Conservation (phyloP, 2,113 vertebrate species). For the Synodontis membranacea region DNA sequence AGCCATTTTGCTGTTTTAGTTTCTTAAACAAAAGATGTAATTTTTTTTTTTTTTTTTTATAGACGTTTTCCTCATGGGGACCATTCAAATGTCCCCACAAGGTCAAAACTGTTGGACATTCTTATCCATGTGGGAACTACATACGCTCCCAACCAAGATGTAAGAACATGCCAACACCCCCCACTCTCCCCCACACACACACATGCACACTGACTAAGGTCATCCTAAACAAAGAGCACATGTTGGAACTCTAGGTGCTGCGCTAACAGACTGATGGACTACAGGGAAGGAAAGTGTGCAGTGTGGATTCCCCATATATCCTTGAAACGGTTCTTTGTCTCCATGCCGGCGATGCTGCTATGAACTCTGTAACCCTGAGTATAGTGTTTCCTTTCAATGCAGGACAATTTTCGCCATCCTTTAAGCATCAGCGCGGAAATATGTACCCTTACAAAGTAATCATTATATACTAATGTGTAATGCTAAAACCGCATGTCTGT, state of each 20-base stretch:
- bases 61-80: background rate
- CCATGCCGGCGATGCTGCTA: background rate
- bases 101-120: background rate
- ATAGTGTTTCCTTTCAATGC: background rate
- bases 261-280: constrained; percentile 13
- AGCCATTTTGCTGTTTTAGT: background rate
- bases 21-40: background rate
- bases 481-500: background rate
- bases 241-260: constrained; percentile 16
- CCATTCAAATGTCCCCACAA: background rate
- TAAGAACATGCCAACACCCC: background rate
- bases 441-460: background rate
- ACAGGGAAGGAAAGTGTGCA: background rate
- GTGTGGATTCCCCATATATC: background rate
- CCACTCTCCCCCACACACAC: background rate
- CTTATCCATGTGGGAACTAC: background rate
- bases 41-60: background rate
- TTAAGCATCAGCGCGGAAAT: background rate
- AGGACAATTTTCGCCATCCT: background rate
- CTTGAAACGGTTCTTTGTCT: constrained; percentile 14
- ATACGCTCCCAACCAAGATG: background rate
- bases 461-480: background rate
- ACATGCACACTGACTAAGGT: background rate
- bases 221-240: constrained; percentile 25
- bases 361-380: background rate